Evolutionary conservation across 2,888 invertebrate species (phyloP), one percentile per base, ranked within the genome.

Genomic region (Apodemia duryi): DNA sequence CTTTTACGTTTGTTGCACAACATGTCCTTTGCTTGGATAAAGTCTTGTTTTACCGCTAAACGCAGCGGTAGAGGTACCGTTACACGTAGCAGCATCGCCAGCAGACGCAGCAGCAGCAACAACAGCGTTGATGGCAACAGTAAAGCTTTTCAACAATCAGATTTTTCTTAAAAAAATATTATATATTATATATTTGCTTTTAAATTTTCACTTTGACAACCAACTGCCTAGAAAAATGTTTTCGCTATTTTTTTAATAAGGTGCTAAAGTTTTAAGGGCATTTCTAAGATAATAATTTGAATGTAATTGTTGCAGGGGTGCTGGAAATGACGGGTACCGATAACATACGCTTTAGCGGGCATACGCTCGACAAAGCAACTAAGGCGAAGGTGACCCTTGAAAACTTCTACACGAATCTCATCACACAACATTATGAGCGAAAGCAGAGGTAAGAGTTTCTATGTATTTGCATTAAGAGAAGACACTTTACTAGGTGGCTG

Each of bases 331-430:
- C 95, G 88, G 95, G 95, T 83, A 95, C 96, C 84, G 96, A 96
- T 88, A 96, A 94, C 82, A 96, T 98, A 90, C 96, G 97, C 92
- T 98, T 98, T 93, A 98, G 97, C 93, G 98, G 97, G 83, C 98
- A 98, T 92, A 99, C 99, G 82, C 94, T 97, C 91, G 99, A 99
- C 94, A 99, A 99, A 93, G 99, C 98, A 78, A 98, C 98, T 84
- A 98, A 99, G 92, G 99, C 99, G 77, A 99, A 99, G 93, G 97
- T 99, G 84, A 98, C 99, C 69, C 93, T 99, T 84, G 99, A 99
- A 92, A 99, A 99, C 92, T 99, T 99, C 93, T 99, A 99, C 92
- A 98, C 97, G 88, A 99, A 99, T 93, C 95, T 99, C 83, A 97
- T 99, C 84, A 95, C 97, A 77, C 99, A 99, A 90, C 98, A 99